Evolutionary conservation across 1,140 invertebrate species (phyloP), one percentile per base, ranked within the genome.

Genomic region (Capitella teleta): DNA sequence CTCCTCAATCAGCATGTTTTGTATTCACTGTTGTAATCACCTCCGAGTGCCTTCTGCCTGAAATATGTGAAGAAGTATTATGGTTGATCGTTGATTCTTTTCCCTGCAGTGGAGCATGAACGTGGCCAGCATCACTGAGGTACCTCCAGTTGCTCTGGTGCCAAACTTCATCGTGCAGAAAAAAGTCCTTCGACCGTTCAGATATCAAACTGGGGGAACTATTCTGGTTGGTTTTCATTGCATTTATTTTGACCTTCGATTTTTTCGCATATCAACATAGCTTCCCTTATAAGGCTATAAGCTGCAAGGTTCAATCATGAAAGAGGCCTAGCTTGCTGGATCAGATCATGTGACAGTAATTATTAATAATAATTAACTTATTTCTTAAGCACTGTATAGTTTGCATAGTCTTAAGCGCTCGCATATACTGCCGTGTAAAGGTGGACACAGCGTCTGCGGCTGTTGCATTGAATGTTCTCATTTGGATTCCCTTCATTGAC

Each of bases 131-230:
- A 86, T 89, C 51, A 80, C 85, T 18, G 87, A 89, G 69, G 78
- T 90, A 1, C 79, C 82, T 21, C 68, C 79, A 1, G 67, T 88
- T 21, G 77, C 81, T n/a, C 73, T 82, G 10, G 64, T 90, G 43
- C 87, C 87, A 38, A 86, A 87, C 63, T 78, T 76, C 47, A 68
- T 86, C 52, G 77, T 89, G n/a, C 84, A 89, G 63, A 73, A 72
- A 55, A 78, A 79, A 49, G 83, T 88, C 58, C 71, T 91, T 36
- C 77, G 77, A 45, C 85, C 85, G 16, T 71, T 75, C 56, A 81
- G 84, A 46, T 82, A 78, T 60, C 87, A 90, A 66, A 85, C 85
- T 16, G 85, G 85, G 21, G 87, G 87, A 12, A 84, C 84, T 34
- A 79, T 90, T 51, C 62, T 88, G 57, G 76, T 78, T 59, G 56